These are phyloP conservation scores for Periophthalmus modestus DNA, from an alignment of 2,113 vertebrate genomes.

Conservation along the genomic window DNA sequence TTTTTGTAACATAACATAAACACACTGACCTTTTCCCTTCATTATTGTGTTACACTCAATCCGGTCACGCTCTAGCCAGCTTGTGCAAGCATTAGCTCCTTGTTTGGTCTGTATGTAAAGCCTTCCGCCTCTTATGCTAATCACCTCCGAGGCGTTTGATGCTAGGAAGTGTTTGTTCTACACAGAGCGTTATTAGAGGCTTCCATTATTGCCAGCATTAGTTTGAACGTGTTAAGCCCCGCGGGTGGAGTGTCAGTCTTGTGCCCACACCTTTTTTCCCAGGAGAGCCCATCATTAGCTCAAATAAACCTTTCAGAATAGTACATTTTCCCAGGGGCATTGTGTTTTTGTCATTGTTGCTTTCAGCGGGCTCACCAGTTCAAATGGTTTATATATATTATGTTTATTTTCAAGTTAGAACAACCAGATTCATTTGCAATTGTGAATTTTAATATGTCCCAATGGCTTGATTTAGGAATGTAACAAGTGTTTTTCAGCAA, in stretches of 20 bases:
- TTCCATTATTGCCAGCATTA: conserved; percentile 52
- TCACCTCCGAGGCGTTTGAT: conserved; percentile 13
- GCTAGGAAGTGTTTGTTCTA: conserved; percentile 31
- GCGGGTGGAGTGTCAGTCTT: conserved; percentile 37
- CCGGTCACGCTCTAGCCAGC: conserved; percentile 13
- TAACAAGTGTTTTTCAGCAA: no score
- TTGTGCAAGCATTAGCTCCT: conserved; percentile 3
- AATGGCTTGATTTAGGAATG: not conserved
- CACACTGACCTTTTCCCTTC: conserved; percentile 4
- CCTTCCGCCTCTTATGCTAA: conserved; percentile 21
- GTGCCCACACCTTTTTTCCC: conserved; percentile 23
- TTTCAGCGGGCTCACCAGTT: not conserved
- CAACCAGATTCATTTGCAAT: not conserved
- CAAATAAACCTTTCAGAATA: conserved; percentile 30
- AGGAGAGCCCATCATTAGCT: conserved; percentile 27
- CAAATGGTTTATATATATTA: conserved; percentile 10
- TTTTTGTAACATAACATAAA: conserved; percentile 1
- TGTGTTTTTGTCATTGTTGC: conserved; percentile 11
- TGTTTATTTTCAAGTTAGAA: not conserved
- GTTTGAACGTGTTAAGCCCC: conserved; percentile 30
- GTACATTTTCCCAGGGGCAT: conserved; percentile 12
- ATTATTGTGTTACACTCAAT: conserved; percentile 7
- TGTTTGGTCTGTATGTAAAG: conserved; percentile 21
- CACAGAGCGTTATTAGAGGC: not conserved
- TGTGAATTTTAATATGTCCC: not conserved